phyloP scores from a whole-genome alignment of 1,140 invertebrate species.

The Cepaea nemoralis region DNA sequence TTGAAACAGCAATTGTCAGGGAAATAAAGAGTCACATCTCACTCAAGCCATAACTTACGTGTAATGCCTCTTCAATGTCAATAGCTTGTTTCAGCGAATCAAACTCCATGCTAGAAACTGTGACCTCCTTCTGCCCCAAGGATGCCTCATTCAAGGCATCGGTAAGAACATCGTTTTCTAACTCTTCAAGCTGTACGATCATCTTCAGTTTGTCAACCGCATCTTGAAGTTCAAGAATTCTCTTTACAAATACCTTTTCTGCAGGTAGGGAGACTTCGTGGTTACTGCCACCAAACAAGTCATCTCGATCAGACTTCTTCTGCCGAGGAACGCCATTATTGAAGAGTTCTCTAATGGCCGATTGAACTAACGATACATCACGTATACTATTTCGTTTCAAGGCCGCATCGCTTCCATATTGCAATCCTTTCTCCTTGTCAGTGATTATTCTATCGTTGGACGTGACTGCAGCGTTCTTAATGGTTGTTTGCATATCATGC shows the following conservation, averaged over 20 bases:
- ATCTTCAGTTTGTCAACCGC: slow-evolving; percentile 49
- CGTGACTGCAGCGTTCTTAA: not conserved
- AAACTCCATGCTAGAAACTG: slow-evolving; percentile 50
- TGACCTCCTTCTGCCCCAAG: slow-evolving; percentile 47
- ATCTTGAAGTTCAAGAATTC: slow-evolving; percentile 41
- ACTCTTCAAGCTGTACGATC: slow-evolving; percentile 51
- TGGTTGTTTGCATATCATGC: not conserved
- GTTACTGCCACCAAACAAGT: not conserved
- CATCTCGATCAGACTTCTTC: not conserved
- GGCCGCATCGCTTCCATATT: not conserved
- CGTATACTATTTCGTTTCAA: slow-evolving; percentile 37
- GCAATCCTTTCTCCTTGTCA: slow-evolving; percentile 29
- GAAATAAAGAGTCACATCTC: too few species aligned
- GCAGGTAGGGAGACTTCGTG: not conserved
- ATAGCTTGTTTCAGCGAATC: slow-evolving; percentile 55
- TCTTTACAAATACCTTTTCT: not conserved
- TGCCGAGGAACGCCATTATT: not conserved
- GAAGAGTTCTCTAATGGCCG: not conserved
- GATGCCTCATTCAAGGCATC: slow-evolving; percentile 59
- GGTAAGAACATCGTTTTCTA: slow-evolving; percentile 58
- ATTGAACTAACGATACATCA: not conserved
- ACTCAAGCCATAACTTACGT: slow-evolving; percentile 42
- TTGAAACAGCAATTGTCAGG: too few species aligned
- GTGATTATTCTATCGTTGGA: not conserved
- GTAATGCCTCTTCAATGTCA: slow-evolving; percentile 51